Conservation (phyloP, 2,888 invertebrate species). For the Corbicula japonica region DNA sequence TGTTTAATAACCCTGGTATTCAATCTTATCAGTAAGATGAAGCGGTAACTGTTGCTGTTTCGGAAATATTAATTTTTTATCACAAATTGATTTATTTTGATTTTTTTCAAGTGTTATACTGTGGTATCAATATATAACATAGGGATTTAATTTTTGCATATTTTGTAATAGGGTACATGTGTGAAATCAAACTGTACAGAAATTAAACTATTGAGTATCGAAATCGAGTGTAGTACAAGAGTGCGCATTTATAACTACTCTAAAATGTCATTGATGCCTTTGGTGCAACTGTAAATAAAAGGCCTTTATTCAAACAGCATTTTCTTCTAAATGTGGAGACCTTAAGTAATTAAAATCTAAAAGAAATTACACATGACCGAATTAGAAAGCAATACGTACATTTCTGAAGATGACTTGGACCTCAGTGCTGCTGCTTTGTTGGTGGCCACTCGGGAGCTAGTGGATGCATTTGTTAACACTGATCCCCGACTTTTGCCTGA, state of each 20-base stretch:
- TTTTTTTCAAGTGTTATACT: too few relatives aligned
- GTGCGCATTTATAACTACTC: neutral
- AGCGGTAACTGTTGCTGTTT: too few relatives aligned
- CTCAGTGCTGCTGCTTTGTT: conserved; percentile 5
- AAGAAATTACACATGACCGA: neutral
- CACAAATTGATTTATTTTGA: too few relatives aligned
- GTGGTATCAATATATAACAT: too few relatives aligned
- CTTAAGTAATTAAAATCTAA: neutral
- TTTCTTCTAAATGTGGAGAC: conserved; percentile 1
- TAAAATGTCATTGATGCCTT: too few relatives aligned
- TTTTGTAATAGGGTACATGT: neutral
- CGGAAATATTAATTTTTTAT: too few relatives aligned
- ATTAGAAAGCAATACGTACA: neutral
- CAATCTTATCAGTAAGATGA: too few relatives aligned
- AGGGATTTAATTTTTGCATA: too few relatives aligned
- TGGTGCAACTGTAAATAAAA: neutral
- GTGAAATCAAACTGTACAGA: neutral
- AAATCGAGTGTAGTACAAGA: neutral
- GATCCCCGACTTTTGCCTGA: conserved; percentile 2
- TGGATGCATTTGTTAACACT: neutral
- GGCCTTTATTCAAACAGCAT: too few relatives aligned
- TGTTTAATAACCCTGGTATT: too few relatives aligned
- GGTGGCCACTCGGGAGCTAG: neutral
- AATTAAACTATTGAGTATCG: neutral
- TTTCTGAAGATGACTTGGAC: conserved; percentile 12